phyloP scores from a whole-genome alignment of 2,113 vertebrate genomes.

The Cyprinodon brontotheroides region DNA sequence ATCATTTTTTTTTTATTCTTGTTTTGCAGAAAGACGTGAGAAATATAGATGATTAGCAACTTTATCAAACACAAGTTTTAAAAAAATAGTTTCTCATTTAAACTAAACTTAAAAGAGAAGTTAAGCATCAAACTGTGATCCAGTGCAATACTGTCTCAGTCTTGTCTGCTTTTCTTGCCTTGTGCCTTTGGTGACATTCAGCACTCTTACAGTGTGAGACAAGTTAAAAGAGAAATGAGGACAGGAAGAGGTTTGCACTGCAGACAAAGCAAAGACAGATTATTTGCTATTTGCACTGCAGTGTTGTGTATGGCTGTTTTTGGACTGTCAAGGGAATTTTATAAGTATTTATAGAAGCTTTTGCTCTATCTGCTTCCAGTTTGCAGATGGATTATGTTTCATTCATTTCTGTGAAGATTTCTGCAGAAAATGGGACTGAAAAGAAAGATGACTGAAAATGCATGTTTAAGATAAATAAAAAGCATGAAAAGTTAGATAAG shows the following conservation, averaged over 20 bases:
- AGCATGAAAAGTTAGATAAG: conserved; percentile 9
- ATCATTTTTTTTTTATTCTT: too few relatives aligned
- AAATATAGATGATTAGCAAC: neutral
- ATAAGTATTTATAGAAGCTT: conserved; percentile 63
- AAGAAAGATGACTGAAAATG: neutral
- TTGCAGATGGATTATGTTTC: conserved; percentile 57
- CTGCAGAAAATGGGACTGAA: neutral
- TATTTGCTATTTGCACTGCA: conserved; percentile 33
- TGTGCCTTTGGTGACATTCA: conserved; percentile 10
- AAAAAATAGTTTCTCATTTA: neutral
- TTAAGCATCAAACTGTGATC: neutral
- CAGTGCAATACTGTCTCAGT: neutral
- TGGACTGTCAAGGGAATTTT: conserved; percentile 55
- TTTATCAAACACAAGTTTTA: neutral
- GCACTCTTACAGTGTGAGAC: neutral
- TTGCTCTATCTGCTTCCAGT: conserved; percentile 59
- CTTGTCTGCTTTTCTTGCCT: neutral
- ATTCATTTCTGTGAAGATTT: conserved; percentile 41
- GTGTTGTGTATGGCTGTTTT: conserved; percentile 47
- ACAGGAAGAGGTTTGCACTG: conserved; percentile 27
- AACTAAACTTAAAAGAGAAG: neutral
- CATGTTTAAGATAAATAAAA: neutral
- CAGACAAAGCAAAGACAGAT: conserved; percentile 26
- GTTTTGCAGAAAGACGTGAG: too few relatives aligned
- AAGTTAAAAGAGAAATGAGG: neutral